phyloP scores from a whole-genome alignment of 2,113 vertebrate genomes.

The Lepus americanus region DNA sequence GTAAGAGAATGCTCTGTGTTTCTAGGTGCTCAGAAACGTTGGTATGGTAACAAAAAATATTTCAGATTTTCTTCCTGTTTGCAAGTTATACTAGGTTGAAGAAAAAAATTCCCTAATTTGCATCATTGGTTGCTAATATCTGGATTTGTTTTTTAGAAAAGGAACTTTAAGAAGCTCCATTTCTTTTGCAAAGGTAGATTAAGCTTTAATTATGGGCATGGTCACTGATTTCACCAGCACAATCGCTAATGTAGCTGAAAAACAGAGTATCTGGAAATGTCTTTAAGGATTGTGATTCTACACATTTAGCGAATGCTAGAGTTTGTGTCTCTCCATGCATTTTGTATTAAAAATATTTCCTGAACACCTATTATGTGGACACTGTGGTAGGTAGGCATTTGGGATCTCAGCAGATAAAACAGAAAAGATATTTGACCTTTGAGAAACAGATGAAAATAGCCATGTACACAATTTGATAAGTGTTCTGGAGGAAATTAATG shows the following conservation, averaged over 20 bases:
- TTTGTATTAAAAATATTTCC: conserved; percentile 9
- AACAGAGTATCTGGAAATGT: conserved; percentile 70
- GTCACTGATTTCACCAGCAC: conserved; percentile 68
- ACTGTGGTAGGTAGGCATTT: background rate
- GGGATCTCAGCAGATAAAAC: background rate
- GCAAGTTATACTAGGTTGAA: background rate
- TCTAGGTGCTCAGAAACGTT: background rate
- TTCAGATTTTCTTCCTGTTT: background rate
- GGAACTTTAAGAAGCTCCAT: background rate
- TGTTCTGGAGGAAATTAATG: background rate
- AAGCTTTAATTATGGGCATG: conserved; percentile 56
- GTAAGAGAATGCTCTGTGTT: background rate
- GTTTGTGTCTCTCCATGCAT: conserved; percentile 16
- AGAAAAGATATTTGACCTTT: background rate
- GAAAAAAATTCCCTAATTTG: conserved; percentile 65
- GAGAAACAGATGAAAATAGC: background rate
- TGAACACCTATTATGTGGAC: background rate
- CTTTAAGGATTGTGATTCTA: conserved; percentile 61
- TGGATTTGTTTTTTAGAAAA: conserved; percentile 44
- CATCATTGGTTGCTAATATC: conserved; percentile 63
- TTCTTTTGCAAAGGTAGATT: conserved; percentile 67
- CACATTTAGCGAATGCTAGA: conserved; percentile 56
- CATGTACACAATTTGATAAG: background rate
- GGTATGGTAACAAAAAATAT: background rate
- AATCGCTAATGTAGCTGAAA: conserved; percentile 75